Percentiles rank a stretch among this genome's conserved stretches.
Evolutionary conservation across 2,888 invertebrate genomes (phyloP).

Genomic region (Pristionchus japonicus): DNA sequence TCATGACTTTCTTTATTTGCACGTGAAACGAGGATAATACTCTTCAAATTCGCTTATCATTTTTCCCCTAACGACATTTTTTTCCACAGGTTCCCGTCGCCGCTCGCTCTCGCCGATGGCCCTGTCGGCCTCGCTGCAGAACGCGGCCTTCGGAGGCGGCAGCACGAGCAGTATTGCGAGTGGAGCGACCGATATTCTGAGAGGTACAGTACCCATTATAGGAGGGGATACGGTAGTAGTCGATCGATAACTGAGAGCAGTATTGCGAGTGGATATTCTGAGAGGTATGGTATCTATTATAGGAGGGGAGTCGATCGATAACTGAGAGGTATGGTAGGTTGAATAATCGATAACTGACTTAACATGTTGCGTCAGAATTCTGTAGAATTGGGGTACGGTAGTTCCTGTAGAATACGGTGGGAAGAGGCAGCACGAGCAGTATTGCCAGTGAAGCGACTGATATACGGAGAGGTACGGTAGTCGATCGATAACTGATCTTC

Average conservation of each 20-base stretch:
- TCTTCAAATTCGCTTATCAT: too few species aligned
- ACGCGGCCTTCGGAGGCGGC: constrained; percentile 27
- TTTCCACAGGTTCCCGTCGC: constrained; percentile 47
- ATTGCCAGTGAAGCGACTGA: not conserved
- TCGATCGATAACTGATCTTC: not conserved
- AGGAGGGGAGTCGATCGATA: too few species aligned
- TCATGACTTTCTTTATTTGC: too few species aligned
- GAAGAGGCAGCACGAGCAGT: too few species aligned
- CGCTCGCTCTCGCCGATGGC: constrained; percentile 56
- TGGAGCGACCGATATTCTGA: constrained; percentile 20
- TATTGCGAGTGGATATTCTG: not conserved
- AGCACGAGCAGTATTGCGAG: not conserved
- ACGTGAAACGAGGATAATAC: too few species aligned
- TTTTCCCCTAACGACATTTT: too few species aligned
- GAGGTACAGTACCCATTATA: constrained; percentile 44
- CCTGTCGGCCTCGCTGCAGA: constrained; percentile 38
- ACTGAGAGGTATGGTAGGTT: not conserved
- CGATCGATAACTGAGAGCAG: not conserved
- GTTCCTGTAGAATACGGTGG: constrained; percentile 9
- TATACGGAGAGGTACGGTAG: too few species aligned
- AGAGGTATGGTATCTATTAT: not conserved
- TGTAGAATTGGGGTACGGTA: too few species aligned
- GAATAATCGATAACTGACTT: too few species aligned
- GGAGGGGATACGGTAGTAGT: constrained; percentile 47
- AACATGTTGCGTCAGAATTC: too few species aligned